A percentile compares a stretch with the other conserved stretches of the same genome.
Evolutionary conservation across 2,797 vertebrate species (phyloP).

Genomic region (Malurus leucopterus): DNA sequence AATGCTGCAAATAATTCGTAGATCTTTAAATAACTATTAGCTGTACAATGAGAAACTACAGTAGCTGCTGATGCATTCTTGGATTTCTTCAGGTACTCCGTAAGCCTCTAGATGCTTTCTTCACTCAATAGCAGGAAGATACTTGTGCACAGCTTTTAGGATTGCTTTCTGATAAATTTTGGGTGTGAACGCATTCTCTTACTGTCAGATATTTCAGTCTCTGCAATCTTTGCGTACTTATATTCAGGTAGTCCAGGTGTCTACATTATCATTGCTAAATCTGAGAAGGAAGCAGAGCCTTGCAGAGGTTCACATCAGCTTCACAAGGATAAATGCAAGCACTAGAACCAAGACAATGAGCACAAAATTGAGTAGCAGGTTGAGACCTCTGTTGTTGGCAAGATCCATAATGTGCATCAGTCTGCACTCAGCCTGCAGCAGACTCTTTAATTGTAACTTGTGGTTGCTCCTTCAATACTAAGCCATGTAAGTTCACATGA

Average conservation of each 20-base stretch:
- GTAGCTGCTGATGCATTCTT: not conserved
- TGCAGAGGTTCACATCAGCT: constrained; percentile 67
- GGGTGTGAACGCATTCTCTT: not conserved
- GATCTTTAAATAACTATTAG: not conserved
- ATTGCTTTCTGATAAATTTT: not conserved
- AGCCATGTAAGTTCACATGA: not conserved
- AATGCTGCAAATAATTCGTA: not conserved
- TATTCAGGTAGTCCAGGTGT: not conserved
- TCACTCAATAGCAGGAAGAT: not conserved
- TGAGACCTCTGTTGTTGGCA: constrained; percentile 73
- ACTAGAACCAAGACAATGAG: constrained; percentile 77
- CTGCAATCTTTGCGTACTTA: not conserved
- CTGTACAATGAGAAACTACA: not conserved
- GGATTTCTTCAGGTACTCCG: not conserved
- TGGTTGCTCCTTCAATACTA: not conserved
- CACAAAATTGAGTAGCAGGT: constrained; percentile 79
- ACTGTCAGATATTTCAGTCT: not conserved
- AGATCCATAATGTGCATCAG: constrained; percentile 70
- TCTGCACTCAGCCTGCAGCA: not conserved
- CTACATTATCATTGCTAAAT: not conserved
- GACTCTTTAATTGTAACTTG: not conserved
- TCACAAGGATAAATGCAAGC: constrained; percentile 76
- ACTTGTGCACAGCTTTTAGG: not conserved
- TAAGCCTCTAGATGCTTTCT: not conserved
- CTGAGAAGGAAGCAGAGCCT: not conserved